Conservation (phyloP, 2,888 invertebrate genomes). For the Cantharis rufa region DNA sequence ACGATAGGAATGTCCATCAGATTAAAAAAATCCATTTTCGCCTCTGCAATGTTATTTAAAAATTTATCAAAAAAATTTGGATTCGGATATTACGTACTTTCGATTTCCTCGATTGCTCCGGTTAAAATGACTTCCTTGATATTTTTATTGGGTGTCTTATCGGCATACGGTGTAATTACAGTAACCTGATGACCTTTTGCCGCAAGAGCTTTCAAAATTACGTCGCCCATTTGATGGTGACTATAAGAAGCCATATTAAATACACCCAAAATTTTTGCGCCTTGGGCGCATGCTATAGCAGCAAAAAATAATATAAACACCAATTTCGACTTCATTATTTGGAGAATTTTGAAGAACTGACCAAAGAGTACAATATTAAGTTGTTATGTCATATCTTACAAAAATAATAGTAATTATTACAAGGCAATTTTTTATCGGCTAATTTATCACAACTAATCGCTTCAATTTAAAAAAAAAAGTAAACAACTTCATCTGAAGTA, state of each 20-base stretch:
- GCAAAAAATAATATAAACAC: not conserved
- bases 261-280: constrained; percentile 40
- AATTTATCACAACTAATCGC: too few species aligned
- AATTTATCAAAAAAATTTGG: too few species aligned
- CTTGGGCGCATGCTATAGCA: not conserved
- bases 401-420: not conserved
- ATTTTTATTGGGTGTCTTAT: constrained; percentile 51
- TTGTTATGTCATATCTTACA: too few species aligned
- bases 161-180: constrained; percentile 39
- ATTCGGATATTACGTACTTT: constrained; percentile 24
- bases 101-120: constrained; percentile 20
- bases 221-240: constrained; percentile 39
- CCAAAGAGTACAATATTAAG: too few species aligned
- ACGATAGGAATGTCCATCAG: not conserved
- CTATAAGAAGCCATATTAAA: constrained; percentile 38
- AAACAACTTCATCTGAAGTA: too few species aligned
- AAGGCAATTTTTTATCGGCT: too few species aligned
- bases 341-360: not conserved
- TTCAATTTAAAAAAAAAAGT: too few species aligned
- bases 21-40: not conserved
- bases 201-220: constrained; percentile 40
- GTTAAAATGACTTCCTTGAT: constrained; percentile 49
- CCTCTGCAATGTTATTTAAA: not conserved
- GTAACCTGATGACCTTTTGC: constrained; percentile 55
- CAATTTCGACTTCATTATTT: not conserved